These are phyloP conservation scores for Epicauta chinensis DNA, from an alignment of 1,140 invertebrate species.

Conservation along the genomic window DNA sequence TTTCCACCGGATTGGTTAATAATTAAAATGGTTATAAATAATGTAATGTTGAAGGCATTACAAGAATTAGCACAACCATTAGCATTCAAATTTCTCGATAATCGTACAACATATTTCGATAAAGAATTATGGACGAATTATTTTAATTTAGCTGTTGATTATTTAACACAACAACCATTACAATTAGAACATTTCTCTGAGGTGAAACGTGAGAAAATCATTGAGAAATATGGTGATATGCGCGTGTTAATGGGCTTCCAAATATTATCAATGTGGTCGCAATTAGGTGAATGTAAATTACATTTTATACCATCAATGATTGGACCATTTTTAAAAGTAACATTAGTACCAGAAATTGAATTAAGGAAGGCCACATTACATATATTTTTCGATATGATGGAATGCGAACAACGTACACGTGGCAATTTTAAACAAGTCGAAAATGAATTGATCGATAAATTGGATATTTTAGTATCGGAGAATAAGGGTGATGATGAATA, in stretches of 20 bases:
- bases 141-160: slow-evolving; percentile 81
- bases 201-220: slow-evolving; percentile 69
- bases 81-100: slow-evolving; percentile 74
- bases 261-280: slow-evolving; percentile 90
- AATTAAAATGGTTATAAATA: slow-evolving; percentile 85
- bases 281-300: slow-evolving; percentile 76
- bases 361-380: slow-evolving; percentile 85
- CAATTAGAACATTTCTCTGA: slow-evolving; percentile 81
- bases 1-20: slow-evolving; percentile 91
- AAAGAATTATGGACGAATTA: slow-evolving; percentile 80
- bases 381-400: slow-evolving; percentile 97
- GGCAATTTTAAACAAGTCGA: slow-evolving; percentile 87
- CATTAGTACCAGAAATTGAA: slow-evolving; percentile 81
- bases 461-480: slow-evolving; percentile 86
- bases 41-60: slow-evolving; percentile 77
- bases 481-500: slow-evolving; percentile 94
- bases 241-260: slow-evolving; percentile 89
- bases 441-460: slow-evolving; percentile 86
- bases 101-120: slow-evolving; percentile 56
- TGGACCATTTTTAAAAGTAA: slow-evolving; percentile 87
- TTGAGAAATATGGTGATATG: slow-evolving; percentile 85
- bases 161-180: slow-evolving; percentile 79
- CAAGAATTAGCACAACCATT: slow-evolving; percentile 84
- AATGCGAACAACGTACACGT: slow-evolving; percentile 76
- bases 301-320: slow-evolving; percentile 91